Evolutionary conservation across 2,113 vertebrate genomes (phyloP).

Genomic region (Percina caprodes): DNA sequence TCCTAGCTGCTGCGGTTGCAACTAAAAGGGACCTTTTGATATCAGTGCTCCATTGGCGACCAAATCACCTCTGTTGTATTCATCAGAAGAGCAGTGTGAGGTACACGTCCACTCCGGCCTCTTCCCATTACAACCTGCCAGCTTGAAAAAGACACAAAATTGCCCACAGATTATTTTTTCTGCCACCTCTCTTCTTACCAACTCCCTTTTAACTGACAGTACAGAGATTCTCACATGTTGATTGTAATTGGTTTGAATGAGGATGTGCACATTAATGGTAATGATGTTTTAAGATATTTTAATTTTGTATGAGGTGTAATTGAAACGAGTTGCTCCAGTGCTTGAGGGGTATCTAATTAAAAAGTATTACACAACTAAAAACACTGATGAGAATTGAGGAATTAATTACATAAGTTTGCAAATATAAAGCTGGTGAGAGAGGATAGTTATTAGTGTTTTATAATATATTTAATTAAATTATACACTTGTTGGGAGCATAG

Average conservation of each 20-base stretch:
- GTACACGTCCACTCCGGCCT: constrained; percentile 12
- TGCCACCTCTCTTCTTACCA: neutral
- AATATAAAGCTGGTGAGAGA: constrained; percentile 46
- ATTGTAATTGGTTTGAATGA: constrained; percentile 65
- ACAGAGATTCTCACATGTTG: constrained; percentile 2
- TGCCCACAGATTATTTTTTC: neutral
- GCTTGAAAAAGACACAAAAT: constrained; percentile 26
- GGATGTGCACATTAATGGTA: constrained; percentile 54
- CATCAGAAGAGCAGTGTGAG: constrained; percentile 37
- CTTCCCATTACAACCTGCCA: constrained; percentile 32
- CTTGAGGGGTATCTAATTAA: constrained; percentile 69
- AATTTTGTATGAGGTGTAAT: constrained; percentile 73
- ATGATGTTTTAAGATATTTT: constrained; percentile 74
- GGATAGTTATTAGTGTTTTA: constrained; percentile 45
- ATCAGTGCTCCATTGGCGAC: constrained; percentile 34
- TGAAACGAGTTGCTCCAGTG: constrained; percentile 47
- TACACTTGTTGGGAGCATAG: neutral
- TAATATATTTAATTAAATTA: constrained; percentile 36
- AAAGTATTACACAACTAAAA: constrained; percentile 59
- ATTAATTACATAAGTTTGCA: constrained; percentile 64
- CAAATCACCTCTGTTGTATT: constrained; percentile 52
- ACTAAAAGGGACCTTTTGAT: constrained; percentile 34
- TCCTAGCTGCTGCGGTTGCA: neutral
- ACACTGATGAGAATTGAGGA: constrained; percentile 60
- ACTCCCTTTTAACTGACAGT: constrained; percentile 28